A percentile compares a stretch with the other conserved stretches of the same genome.
These are phyloP conservation scores for Nyctalus aviator DNA, from an alignment of 2,797 vertebrate species.

Conservation along the genomic window DNA sequence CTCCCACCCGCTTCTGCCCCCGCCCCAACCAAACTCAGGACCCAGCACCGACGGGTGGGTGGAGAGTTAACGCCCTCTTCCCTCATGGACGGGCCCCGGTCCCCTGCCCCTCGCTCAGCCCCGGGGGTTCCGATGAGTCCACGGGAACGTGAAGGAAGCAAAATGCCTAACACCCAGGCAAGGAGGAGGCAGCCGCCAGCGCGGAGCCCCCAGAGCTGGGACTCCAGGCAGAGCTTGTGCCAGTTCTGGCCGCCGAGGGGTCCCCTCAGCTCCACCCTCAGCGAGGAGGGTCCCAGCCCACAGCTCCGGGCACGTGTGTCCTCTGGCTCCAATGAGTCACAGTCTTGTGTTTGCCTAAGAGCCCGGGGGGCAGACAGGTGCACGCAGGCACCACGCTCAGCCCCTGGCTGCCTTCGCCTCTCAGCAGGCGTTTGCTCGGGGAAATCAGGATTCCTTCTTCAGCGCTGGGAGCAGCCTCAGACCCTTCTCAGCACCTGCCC, in stretches of 20 bases:
- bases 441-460: neutral
- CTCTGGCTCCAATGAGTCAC: neutral
- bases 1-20: neutral
- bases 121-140: neutral
- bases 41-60: neutral
- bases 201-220: neutral
- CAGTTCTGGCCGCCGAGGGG: neutral
- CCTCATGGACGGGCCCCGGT: neutral
- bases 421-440: neutral
- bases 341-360: accelerated
- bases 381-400: accelerated
- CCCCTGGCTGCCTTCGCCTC: neutral
- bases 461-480: neutral
- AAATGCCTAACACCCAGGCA: neutral
- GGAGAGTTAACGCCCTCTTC: neutral
- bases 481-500: neutral
- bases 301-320: too few relatives aligned
- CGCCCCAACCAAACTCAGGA: neutral
- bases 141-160: accelerated
- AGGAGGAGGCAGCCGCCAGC: neutral
- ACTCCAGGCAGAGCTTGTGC: too few relatives aligned
- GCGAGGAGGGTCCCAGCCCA: neutral
- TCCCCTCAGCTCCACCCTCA: neutral
- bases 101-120: neutral
- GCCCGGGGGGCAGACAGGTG: neutral